Conservation (phyloP, 2,888 invertebrate species). For the Tromatobia lineatoria region DNA sequence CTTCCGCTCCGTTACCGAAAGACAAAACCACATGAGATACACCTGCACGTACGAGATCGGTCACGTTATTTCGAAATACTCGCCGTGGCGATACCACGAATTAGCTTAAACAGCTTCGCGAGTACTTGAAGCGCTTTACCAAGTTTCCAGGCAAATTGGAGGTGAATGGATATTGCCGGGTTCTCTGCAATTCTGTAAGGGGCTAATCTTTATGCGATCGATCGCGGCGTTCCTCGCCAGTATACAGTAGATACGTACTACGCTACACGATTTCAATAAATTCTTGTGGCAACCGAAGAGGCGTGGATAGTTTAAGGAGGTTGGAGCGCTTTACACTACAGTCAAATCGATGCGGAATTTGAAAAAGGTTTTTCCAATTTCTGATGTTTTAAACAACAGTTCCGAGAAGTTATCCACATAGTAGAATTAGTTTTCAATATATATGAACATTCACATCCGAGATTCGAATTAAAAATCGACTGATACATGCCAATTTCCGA, state of each 20-base stretch:
- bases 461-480: too few species aligned
- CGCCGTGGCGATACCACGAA: not conserved
- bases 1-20: not conserved
- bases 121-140: slow-evolving; percentile 2
- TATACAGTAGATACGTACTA: not conserved
- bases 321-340: not conserved
- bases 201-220: slow-evolving; percentile 33
- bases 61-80: not conserved
- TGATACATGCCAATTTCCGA: too few species aligned
- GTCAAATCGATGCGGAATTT: too few species aligned
- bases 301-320: slow-evolving; percentile 1
- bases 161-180: slow-evolving; percentile 11
- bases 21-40: not conserved
- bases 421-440: too few species aligned
- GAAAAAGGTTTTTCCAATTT: too few species aligned
- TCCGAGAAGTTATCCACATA: too few species aligned
- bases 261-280: slow-evolving; percentile 42
- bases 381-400: too few species aligned
- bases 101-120: not conserved
- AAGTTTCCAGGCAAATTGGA: slow-evolving; percentile 32
- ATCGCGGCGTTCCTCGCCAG: not conserved
- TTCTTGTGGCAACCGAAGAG: slow-evolving; percentile 40
- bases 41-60: not conserved
- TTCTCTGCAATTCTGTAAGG: slow-evolving; percentile 17
- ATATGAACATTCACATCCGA: too few species aligned